Evolutionary conservation across 35 echinoderm and acorn worm genomes (phyloP).

Genomic region (Strongylocentrotus purpuratus): DNA sequence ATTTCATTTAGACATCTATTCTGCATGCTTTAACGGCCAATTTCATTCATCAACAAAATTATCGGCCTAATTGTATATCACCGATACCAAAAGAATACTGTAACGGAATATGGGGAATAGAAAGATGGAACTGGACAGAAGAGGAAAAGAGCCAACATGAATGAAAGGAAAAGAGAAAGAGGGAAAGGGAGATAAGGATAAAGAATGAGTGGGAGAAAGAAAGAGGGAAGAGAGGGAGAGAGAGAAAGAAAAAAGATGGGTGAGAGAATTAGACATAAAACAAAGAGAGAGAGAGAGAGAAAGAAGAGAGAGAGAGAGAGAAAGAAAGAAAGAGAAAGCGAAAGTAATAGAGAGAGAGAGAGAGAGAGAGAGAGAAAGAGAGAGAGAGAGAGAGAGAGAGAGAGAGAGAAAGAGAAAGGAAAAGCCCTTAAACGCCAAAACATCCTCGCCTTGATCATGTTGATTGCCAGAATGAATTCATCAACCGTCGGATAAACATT

Average conservation of each 20-base stretch:
- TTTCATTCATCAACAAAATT: neutral
- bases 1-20: neutral
- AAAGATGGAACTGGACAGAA: neutral
- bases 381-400: neutral
- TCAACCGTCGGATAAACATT: neutral
- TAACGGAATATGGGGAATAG: neutral
- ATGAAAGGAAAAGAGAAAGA: too few relatives aligned
- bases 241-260: too few relatives aligned
- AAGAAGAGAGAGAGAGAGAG: neutral
- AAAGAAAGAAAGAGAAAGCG: too few relatives aligned
- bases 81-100: neutral
- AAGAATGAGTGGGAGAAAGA: neutral
- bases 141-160: neutral
- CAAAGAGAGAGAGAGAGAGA: too few relatives aligned
- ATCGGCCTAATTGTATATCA: neutral
- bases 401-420: neutral
- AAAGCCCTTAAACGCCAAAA: neutral
- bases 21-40: neutral
- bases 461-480: slow-evolving; percentile 3
- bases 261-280: too few relatives aligned
- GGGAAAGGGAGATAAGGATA: too few relatives aligned
- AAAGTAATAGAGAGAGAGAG: neutral
- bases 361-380: too few relatives aligned
- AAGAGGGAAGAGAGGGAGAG: neutral
- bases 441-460: neutral